Evolutionary conservation across 2,797 vertebrate genomes (phyloP), one percentile per base, ranked within the genome.

Genomic region (Pangasius larnaudii): DNA sequence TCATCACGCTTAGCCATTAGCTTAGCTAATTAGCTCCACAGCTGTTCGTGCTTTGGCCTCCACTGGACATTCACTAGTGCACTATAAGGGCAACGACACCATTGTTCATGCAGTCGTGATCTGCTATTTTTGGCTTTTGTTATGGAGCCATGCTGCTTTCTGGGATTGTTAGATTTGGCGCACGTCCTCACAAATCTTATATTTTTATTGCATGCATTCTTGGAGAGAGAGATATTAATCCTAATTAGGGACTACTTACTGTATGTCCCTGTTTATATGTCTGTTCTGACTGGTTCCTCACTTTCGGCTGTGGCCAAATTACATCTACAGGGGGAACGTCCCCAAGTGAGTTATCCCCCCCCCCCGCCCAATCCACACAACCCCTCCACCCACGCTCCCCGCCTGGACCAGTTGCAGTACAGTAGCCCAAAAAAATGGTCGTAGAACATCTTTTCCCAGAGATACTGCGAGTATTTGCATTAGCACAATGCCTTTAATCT

Each of bases 151-250:
- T 19, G 13, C 19, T 56, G 77, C 46, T 63, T 89, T 88, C 88
- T 89, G 85, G 91, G 91, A 91, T 91, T 93, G 93, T 95, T 91
- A 93, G 92, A 94, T 94, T 93, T 93, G 93, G 94, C 92, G 89
- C 94, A 92, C 90, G 85, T 93, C 94, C 93, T 94, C 51, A 0
- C 72, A 91, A 94, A 87, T 89, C 89, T 94, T 94, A 93, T 95
- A 94, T 95, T 96, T 93, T 94, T 93, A 94, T 91, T 92, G 90
- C 89, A 89, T 88, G 91, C 92, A 92, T 92, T 92, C 87, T 91
- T 88, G 24, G 88, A 90, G 92, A 92, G 92, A 91, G 36, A 53
- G 92, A 89, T 95, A 96, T 96, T 96, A 95, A 95, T 96, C 95
- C 95, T 96, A 94, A 96, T 96, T 96, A 96, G 94, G 91, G 91